phyloP scores from a whole-genome alignment of 2,888 invertebrate species.

The Agrypnus murinus region DNA sequence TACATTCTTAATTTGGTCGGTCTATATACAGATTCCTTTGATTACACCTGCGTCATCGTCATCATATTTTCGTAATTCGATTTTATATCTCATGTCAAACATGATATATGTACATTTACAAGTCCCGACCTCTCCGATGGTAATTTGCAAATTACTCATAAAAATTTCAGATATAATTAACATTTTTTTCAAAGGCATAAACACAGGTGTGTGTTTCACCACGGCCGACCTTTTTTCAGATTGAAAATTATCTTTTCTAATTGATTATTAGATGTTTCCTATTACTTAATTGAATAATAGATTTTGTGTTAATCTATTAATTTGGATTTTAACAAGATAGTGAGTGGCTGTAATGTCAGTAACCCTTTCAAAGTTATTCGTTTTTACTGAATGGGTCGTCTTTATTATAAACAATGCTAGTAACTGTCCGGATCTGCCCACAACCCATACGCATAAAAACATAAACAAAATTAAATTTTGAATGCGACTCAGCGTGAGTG shows the following conservation, averaged over 20 bases:
- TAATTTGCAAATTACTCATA: constrained; percentile 46
- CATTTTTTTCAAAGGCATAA: too few relatives aligned
- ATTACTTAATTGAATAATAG: too few relatives aligned
- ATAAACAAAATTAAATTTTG: constrained; percentile 55
- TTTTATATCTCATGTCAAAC: constrained; percentile 49
- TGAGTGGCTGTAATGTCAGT: constrained; percentile 20
- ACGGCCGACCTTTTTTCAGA: too few relatives aligned
- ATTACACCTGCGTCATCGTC: constrained; percentile 52
- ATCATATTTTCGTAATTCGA: constrained; percentile 51
- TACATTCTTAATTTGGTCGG: constrained; percentile 50
- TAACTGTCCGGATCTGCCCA: constrained; percentile 52
- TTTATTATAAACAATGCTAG: constrained; percentile 45
- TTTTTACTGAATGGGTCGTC: constrained; percentile 43
- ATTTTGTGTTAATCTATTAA: too few relatives aligned
- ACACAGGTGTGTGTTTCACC: constrained; percentile 39
- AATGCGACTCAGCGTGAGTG: constrained; percentile 54
- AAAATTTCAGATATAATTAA: constrained; percentile 39
- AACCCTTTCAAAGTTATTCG: constrained; percentile 35
- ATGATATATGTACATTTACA: constrained; percentile 44
- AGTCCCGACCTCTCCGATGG: constrained; percentile 32
- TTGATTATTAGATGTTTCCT: not conserved
- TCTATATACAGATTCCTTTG: constrained; percentile 49
- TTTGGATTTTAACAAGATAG: not conserved
- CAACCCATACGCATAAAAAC: constrained; percentile 50
- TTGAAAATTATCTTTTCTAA: constrained; percentile 36